Base-by-base conservation (phyloP, 2,113 vertebrate genomes). In the Ammodytes marinus region DNA sequence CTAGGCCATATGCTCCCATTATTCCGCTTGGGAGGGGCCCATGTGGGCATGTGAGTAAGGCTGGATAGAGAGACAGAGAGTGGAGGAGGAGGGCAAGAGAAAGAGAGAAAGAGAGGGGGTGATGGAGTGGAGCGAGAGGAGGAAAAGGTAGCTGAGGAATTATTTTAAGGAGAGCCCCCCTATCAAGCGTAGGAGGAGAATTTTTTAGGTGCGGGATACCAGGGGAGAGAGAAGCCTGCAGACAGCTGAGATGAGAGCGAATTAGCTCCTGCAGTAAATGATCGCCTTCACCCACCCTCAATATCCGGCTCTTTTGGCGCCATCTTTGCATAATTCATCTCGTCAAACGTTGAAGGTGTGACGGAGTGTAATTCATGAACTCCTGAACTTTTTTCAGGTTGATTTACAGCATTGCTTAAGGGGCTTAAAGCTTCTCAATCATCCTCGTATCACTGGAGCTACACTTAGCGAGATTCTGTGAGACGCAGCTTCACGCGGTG, bases 1-100 rank as follows among this genome's bases (percentile, higher is more conserved):
- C 91, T 91, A 71, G 89, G 87, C 94, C 93, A 93, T 94, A 93
- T 94, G 93, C 90, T 94, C 88, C 92, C 86, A 91, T 94, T 94
- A 92, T 94, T 91, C 92, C 85, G 77, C 91, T 90, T 89, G 90
- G 92, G 92, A 90, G 90, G 92, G 91, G 91, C 89, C 86, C 82
- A 87, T 88, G 91, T 91, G 89, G 86, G 91, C 88, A 79, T 86
- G 82, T 79, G 90, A 85, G 85, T 71, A 53, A 78, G 83, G 72
- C 78, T 89, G 80, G 77, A 76, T 80, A 80, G 86, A 68, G 77
- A 66, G 72, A 72, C 67, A 76, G 83, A 74, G 81, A 19, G 52
- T n/a, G 80, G 70, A 74, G 71, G 75, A 43, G 77, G 72, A 72
- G 65, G 70, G 45, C 74, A 80, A 71, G 15, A 42, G 53, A 69